phyloP scores from a whole-genome alignment of 2,113 vertebrate species.

The Corythoichthys intestinalis region DNA sequence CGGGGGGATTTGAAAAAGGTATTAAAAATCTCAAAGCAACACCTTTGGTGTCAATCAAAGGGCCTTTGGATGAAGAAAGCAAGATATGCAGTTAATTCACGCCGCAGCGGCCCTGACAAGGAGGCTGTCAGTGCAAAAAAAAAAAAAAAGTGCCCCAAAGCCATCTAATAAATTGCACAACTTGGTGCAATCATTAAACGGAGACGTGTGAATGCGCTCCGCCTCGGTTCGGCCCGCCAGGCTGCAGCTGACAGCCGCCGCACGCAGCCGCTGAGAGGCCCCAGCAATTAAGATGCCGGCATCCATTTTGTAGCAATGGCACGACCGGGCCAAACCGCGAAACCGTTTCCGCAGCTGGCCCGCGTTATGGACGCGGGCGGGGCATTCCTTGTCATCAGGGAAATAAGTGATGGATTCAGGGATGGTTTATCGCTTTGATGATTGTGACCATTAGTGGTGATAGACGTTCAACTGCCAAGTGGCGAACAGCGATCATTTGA shows the following conservation, averaged over 20 bases:
- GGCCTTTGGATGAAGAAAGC: slow-evolving; percentile 47
- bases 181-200: slow-evolving; percentile 54
- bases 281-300: slow-evolving; percentile 24
- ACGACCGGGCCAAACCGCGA: slow-evolving; percentile 15
- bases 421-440: not conserved
- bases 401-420: not conserved
- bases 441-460: no score
- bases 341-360: slow-evolving; percentile 9
- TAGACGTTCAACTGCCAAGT: no score
- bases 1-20: slow-evolving; percentile 43
- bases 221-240: slow-evolving; percentile 14
- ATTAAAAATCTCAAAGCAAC: slow-evolving; percentile 67
- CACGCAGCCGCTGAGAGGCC: slow-evolving; percentile 23
- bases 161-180: slow-evolving; percentile 54
- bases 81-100: slow-evolving; percentile 47
- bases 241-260: slow-evolving; percentile 31
- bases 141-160: slow-evolving; percentile 50
- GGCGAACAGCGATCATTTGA: no score
- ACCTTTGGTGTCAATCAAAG: slow-evolving; percentile 70
- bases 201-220: slow-evolving; percentile 27
- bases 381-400: not conserved
- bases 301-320: slow-evolving; percentile 21
- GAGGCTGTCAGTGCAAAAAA: slow-evolving; percentile 38
- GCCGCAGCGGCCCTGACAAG: slow-evolving; percentile 46
- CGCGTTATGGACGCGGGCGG: not conserved